These are phyloP conservation scores for Atta cephalotes DNA, from an alignment of 1,140 invertebrate genomes.

Conservation along the genomic window DNA sequence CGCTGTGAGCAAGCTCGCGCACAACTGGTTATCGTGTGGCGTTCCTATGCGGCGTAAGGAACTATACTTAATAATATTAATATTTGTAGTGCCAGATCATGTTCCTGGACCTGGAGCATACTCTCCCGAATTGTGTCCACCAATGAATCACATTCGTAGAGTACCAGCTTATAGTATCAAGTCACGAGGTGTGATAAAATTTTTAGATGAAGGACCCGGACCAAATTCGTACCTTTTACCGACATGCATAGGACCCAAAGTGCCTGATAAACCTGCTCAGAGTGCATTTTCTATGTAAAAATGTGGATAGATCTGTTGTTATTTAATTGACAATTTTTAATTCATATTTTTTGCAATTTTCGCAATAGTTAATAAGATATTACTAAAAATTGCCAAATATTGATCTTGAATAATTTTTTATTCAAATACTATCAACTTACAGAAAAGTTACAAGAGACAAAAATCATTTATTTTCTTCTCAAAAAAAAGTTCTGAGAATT, in stretches of 20 bases:
- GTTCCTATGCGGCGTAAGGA: no score
- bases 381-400: no score
- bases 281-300: slow-evolving; percentile 82
- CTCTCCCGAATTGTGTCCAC: slow-evolving; percentile 78
- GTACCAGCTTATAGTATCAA: slow-evolving; percentile 79
- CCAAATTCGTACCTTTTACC: slow-evolving; percentile 81
- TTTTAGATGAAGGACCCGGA: slow-evolving; percentile 75
- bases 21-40: no score
- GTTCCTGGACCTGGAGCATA: slow-evolving; percentile 84
- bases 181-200: slow-evolving; percentile 59
- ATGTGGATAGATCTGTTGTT: neutral
- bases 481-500: no score
- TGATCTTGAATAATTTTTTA: no score
- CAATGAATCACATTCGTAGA: slow-evolving; percentile 78
- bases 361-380: no score
- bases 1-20: no score
- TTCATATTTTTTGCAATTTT: no score
- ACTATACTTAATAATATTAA: neutral
- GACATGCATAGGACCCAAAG: slow-evolving; percentile 81
- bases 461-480: no score
- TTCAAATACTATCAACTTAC: no score
- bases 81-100: slow-evolving; percentile 47
- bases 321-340: slow-evolving; percentile 7
- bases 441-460: no score
- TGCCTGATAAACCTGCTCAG: slow-evolving; percentile 81